Percentiles rank a stretch among this genome's conserved stretches.
Conservation (phyloP, 2,113 vertebrate genomes). For the Tor tambroides region DNA sequence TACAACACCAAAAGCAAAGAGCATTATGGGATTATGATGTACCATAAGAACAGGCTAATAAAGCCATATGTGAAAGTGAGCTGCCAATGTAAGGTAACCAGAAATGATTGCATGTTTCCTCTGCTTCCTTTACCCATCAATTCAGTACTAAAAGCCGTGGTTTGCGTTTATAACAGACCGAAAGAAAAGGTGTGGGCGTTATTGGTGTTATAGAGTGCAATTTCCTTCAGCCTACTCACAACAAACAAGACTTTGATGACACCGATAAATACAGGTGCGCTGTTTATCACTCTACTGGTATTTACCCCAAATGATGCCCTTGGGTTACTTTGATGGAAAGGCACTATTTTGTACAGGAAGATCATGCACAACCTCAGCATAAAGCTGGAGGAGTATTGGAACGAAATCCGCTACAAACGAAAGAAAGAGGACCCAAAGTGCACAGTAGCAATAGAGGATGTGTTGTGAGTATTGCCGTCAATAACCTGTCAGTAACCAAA, state of each 20-base stretch:
- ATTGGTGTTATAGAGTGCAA: slow-evolving; percentile 94
- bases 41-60: slow-evolving; percentile 94
- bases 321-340: slow-evolving; percentile 5
- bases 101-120: background rate
- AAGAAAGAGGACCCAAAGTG: slow-evolving; percentile 55
- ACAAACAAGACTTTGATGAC: slow-evolving; percentile 95
- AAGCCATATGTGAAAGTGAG: slow-evolving; percentile 93
- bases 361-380: slow-evolving; percentile 53
- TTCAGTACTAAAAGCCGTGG: background rate
- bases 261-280: slow-evolving; percentile 91
- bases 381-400: slow-evolving; percentile 60
- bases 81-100: slow-evolving; percentile 87
- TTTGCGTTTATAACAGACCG: slow-evolving; percentile 75
- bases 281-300: background rate
- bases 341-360: slow-evolving; percentile 45
- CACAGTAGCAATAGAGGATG: slow-evolving; percentile 49
- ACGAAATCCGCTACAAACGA: slow-evolving; percentile 48
- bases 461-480: slow-evolving; percentile 43
- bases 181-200: slow-evolving; percentile 88
- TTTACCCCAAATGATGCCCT: background rate
- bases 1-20: slow-evolving; percentile 96
- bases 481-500: background rate
- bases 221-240: slow-evolving; percentile 94
- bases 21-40: slow-evolving; percentile 98
- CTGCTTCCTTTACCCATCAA: background rate